Conservation (phyloP, 2,113 vertebrate genomes). For the Porphyrio hochstetteri region DNA sequence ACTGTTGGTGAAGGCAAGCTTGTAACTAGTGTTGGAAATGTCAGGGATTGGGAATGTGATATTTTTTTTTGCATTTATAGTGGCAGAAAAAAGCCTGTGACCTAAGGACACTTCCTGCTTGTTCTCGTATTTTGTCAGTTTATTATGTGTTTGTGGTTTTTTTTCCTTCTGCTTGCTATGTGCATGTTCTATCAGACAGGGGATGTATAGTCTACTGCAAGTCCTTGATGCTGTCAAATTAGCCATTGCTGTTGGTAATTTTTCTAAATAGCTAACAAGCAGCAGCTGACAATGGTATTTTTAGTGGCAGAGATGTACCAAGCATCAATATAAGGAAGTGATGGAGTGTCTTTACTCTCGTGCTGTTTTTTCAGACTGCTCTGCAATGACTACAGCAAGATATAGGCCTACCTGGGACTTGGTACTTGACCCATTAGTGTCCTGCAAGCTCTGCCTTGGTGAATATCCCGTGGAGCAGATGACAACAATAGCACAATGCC, state of each 20-base stretch:
- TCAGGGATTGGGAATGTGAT: not conserved
- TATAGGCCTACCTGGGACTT: slow-evolving; percentile 96
- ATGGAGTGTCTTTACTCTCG: not conserved
- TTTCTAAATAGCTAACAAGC: not conserved
- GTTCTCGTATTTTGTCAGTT: not conserved
- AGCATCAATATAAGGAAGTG: not conserved
- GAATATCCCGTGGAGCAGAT: slow-evolving; percentile 97
- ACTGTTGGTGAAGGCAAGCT: not conserved
- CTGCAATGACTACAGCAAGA: slow-evolving; percentile 93
- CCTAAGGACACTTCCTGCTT: not conserved
- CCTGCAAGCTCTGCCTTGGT: slow-evolving; percentile 97
- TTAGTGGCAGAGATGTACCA: not conserved
- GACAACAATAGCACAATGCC: slow-evolving; percentile 97
- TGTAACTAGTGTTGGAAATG: not conserved
- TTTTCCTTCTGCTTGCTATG: not conserved
- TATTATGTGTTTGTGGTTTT: not conserved
- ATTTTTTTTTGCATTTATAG: not conserved
- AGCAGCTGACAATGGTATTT: not conserved
- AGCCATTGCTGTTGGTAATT: not conserved
- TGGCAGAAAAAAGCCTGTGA: not conserved
- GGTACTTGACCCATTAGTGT: slow-evolving; percentile 94
- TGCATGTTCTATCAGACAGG: not conserved
- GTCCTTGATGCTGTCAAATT: not conserved
- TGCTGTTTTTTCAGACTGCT: slow-evolving; percentile 75
- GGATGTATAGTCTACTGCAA: not conserved